Percentiles rank a stretch among this genome's conserved stretches.
phyloP scores from a whole-genome alignment of 2,888 invertebrate species.

The Xanthorhoe designata region DNA sequence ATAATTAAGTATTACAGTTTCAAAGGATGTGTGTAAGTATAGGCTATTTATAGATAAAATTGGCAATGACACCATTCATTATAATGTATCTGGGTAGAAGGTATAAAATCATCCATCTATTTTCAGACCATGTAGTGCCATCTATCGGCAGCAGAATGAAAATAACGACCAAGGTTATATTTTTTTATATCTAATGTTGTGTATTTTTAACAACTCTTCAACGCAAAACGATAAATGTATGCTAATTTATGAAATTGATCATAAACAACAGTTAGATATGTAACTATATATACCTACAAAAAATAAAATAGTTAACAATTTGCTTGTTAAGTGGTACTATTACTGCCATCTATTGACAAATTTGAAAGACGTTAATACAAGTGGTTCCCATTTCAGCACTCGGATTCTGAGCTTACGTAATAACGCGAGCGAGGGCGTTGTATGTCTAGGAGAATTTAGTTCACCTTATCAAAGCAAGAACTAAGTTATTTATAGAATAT shows the following conservation, averaged over 20 bases:
- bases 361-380: slow-evolving; percentile 13
- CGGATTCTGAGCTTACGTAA: neutral
- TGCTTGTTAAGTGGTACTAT: slow-evolving; percentile 23
- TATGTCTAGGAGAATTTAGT: slow-evolving; percentile 13
- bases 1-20: too few species aligned
- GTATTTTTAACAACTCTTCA: neutral
- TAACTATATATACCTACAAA: neutral
- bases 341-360: slow-evolving; percentile 49
- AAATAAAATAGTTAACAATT: neutral
- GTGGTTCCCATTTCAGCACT: neutral
- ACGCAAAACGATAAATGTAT: neutral
- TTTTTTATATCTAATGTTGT: too few species aligned
- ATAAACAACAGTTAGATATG: neutral
- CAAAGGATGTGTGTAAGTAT: too few species aligned
- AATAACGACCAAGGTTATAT: neutral
- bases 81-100: too few species aligned
- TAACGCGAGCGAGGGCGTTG: slow-evolving; percentile 54
- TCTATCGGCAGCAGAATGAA: neutral
- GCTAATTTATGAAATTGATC: neutral
- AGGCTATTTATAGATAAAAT: too few species aligned
- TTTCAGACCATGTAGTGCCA: too few species aligned
- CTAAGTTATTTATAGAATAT: neutral
- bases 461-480: neutral
- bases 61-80: too few species aligned
- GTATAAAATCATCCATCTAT: too few species aligned